phyloP scores from a whole-genome alignment of 2,888 invertebrate species.

The Thymelicus lineola region DNA sequence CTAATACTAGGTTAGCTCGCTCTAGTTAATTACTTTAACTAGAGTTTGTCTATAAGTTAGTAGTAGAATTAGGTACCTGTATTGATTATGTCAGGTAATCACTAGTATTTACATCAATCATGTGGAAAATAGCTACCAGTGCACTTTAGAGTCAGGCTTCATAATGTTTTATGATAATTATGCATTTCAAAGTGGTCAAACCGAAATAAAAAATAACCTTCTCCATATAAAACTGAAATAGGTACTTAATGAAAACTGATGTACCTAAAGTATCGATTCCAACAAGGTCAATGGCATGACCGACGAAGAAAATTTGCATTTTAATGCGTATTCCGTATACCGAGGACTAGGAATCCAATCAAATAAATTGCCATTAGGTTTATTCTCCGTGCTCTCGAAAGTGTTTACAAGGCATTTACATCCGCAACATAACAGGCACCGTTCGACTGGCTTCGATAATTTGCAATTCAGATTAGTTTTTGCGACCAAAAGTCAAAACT shows the following conservation, averaged over 20 bases:
- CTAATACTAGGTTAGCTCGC: too few relatives aligned
- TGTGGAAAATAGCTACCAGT: too few relatives aligned
- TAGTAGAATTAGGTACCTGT: too few relatives aligned
- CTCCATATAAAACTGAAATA: background rate
- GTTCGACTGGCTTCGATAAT: constrained; percentile 25
- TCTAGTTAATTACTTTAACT: too few relatives aligned
- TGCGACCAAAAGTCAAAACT: constrained; percentile 15
- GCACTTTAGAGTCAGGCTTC: too few relatives aligned
- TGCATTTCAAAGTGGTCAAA: background rate
- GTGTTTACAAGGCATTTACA: constrained; percentile 27
- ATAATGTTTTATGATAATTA: too few relatives aligned
- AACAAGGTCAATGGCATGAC: constrained; percentile 18
- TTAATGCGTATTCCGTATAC: constrained; percentile 15
- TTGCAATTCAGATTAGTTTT: constrained; percentile 18
- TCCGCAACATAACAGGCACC: constrained; percentile 4
- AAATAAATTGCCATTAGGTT: constrained; percentile 20
- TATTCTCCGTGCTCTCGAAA: constrained; percentile 15
- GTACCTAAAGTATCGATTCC: constrained; percentile 10
- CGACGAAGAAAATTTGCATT: constrained; percentile 29
- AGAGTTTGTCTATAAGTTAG: too few relatives aligned
- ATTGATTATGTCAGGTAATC: too few relatives aligned
- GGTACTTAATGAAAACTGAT: constrained; percentile 7
- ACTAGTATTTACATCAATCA: too few relatives aligned
- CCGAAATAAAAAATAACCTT: constrained; percentile 10
- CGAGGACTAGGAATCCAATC: constrained; percentile 12